Evolutionary conservation across 2,888 invertebrate genomes (phyloP).

Genomic region (Patella ulyssiponensis): DNA sequence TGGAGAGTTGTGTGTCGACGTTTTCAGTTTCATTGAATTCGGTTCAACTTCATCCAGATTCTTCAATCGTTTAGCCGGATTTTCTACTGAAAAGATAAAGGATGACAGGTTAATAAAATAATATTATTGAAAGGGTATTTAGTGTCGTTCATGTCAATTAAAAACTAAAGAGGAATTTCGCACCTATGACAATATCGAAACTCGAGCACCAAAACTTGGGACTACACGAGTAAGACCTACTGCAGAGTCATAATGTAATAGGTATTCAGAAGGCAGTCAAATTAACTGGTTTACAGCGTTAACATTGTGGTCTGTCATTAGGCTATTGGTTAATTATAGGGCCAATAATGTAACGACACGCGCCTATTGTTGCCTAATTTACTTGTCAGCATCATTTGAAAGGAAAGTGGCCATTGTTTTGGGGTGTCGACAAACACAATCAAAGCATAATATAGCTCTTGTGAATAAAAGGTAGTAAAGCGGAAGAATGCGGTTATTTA

Average conservation of each 20-base stretch:
- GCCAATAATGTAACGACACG: conserved; percentile 7
- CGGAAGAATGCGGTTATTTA: background rate
- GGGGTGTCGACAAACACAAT: conserved; percentile 5
- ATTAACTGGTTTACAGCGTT: background rate
- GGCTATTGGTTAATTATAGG: background rate
- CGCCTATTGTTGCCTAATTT: conserved; percentile 11
- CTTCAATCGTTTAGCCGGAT: conserved; percentile 26
- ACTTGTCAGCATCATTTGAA: background rate
- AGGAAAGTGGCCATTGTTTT: background rate
- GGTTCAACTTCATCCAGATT: conserved; percentile 24
- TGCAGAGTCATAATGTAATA: background rate
- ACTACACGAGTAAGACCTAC: too few species aligned
- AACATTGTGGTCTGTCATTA: background rate
- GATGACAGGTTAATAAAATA: background rate
- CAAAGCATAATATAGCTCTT: background rate
- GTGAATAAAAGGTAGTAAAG: background rate
- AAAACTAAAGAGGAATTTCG: background rate
- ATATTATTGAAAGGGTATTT: background rate
- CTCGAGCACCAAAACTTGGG: background rate
- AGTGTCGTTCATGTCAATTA: background rate
- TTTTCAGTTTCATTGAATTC: conserved; percentile 24
- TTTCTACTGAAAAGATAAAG: background rate
- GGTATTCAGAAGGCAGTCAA: background rate
- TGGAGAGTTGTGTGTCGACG: conserved; percentile 22
- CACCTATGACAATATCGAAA: background rate